Percentiles rank a stretch among this genome's conserved stretches.
phyloP scores from a whole-genome alignment of 2,113 vertebrate species.

The Corythornis cristatus region DNA sequence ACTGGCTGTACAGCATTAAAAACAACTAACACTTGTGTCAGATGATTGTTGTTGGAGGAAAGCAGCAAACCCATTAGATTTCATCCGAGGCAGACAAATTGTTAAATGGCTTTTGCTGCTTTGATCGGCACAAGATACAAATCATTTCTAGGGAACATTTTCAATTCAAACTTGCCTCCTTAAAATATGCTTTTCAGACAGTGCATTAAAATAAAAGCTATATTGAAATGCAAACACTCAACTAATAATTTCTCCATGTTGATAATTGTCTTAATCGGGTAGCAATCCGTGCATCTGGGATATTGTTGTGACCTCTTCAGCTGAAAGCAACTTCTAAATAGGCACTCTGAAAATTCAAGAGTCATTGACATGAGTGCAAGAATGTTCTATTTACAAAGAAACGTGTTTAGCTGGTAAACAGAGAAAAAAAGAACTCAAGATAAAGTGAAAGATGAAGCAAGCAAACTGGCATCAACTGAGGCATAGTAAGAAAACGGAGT shows the following conservation, averaged over 20 bases:
- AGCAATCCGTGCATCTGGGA: constrained; percentile 42
- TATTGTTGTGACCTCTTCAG: constrained; percentile 51
- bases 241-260: constrained; percentile 46
- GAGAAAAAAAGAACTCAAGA: background rate
- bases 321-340: constrained; percentile 48
- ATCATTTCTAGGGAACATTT: constrained; percentile 52
- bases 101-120: constrained; percentile 60
- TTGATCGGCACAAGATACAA: constrained; percentile 57
- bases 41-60: constrained; percentile 62
- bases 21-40: constrained; percentile 66
- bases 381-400: constrained; percentile 49
- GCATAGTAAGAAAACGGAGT: constrained; percentile 13
- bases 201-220: constrained; percentile 61
- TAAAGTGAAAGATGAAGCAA: background rate
- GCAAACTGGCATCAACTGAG: background rate
- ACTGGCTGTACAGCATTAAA: constrained; percentile 60
- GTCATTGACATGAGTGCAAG: constrained; percentile 36
- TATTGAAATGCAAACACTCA: constrained; percentile 51
- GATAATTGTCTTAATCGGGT: constrained; percentile 66
- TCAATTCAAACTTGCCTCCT: constrained; percentile 39
- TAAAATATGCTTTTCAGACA: constrained; percentile 65
- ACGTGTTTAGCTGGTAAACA: constrained; percentile 22
- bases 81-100: constrained; percentile 66
- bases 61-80: constrained; percentile 64
- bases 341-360: constrained; percentile 55